A percentile compares a stretch with the other conserved stretches of the same genome.
These are phyloP conservation scores for Lucilia sericata DNA, from an alignment of 1,140 invertebrate species.

Conservation along the genomic window DNA sequence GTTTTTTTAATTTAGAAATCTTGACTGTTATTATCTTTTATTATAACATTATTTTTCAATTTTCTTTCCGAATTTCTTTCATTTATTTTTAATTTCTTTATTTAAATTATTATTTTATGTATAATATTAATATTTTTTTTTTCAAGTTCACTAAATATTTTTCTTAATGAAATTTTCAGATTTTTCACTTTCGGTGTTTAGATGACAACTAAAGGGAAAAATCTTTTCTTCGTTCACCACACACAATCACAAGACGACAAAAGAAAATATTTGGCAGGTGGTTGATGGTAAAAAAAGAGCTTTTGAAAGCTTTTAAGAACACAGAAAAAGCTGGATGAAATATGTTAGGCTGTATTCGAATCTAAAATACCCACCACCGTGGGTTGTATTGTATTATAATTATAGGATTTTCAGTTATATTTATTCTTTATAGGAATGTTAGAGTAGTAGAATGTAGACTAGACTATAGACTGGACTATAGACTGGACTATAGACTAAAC, in stretches of 20 bases:
- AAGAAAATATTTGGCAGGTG: slow-evolving; percentile 14
- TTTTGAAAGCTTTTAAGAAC: neutral
- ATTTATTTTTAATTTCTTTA: neutral
- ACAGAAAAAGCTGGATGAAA: neutral
- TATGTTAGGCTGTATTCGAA: too few species aligned
- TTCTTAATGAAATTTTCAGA: neutral
- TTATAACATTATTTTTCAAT: neutral
- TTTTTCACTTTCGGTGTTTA: slow-evolving; percentile 32
- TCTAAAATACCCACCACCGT: too few species aligned
- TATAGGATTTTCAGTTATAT: too few species aligned
- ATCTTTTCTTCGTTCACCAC: neutral
- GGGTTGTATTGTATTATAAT: too few species aligned
- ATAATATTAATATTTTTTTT: neutral
- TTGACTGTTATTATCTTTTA: neutral
- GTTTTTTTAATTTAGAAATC: neutral
- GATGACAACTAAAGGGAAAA: slow-evolving; percentile 37
- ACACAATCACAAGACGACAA: neutral
- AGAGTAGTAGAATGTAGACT: too few species aligned
- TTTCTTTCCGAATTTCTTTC: neutral
- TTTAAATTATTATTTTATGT: neutral
- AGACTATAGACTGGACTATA: too few species aligned
- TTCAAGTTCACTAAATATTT: slow-evolving; percentile 24
- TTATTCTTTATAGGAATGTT: too few species aligned
- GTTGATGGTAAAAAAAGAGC: neutral
- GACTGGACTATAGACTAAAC: too few species aligned